Conservation (phyloP, 2,888 invertebrate genomes). For the Abrostola triplasia region DNA sequence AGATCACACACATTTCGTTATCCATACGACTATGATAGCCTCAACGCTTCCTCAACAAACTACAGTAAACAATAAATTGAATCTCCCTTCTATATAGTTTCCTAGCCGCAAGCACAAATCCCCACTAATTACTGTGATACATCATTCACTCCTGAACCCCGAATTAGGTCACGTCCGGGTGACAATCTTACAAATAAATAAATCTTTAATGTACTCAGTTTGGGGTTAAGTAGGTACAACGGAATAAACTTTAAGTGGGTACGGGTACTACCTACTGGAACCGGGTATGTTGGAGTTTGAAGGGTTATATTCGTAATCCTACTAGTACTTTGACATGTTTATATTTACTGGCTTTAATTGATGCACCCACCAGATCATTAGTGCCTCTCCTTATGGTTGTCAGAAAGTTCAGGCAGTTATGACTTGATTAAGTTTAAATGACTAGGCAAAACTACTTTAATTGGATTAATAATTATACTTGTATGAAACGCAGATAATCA, state of each 20-base stretch:
- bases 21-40: neutral
- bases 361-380: no score
- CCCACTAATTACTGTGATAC: constrained; percentile 41
- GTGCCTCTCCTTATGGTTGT: no score
- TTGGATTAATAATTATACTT: no score
- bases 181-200: constrained; percentile 31
- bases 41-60: neutral
- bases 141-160: constrained; percentile 38
- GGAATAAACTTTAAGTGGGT: neutral
- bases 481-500: no score
- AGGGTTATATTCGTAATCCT: no score
- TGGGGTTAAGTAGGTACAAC: neutral
- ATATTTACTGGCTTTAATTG: no score
- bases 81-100: constrained; percentile 13
- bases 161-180: constrained; percentile 31
- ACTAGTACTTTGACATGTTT: no score
- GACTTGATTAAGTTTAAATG: no score
- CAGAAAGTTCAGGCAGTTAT: no score
- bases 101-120: constrained; percentile 26
- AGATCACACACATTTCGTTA: no score
- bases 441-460: no score
- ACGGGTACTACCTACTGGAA: neutral
- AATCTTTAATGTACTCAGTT: constrained; percentile 27
- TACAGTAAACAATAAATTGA: constrained; percentile 19
- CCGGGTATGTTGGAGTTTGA: no score